Conservation (phyloP, 2,888 invertebrate species). For the Agrochola circellaris region DNA sequence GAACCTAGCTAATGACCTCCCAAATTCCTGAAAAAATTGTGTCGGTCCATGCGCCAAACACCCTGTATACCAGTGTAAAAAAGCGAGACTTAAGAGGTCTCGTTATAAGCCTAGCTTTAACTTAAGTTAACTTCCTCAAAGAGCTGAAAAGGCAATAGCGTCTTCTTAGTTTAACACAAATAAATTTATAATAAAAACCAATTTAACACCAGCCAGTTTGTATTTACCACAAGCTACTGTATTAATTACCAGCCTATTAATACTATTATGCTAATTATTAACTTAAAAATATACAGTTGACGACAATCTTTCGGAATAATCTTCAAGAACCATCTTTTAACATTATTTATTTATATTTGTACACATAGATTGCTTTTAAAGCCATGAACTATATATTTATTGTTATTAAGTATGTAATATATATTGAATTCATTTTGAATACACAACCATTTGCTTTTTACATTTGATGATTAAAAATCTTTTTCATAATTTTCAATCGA, state of each 20-base stretch:
- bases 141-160: neutral
- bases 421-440: neutral
- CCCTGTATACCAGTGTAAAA: too few relatives aligned
- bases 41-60: too few relatives aligned
- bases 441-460: neutral
- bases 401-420: neutral
- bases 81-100: neutral
- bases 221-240: neutral
- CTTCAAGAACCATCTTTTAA: neutral
- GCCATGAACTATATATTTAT: neutral
- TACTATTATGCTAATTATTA: neutral
- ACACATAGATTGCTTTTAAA: neutral
- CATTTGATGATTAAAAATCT: neutral
- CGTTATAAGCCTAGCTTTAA: neutral
- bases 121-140: neutral
- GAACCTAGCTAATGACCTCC: too few relatives aligned
- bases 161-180: neutral
- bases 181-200: neutral
- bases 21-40: too few relatives aligned
- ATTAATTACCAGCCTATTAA: neutral
- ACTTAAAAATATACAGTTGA: neutral
- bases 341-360: neutral
- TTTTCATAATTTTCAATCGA: too few relatives aligned
- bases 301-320: neutral
- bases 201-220: neutral